These are phyloP conservation scores for Catharus minimus DNA, from an alignment of 2,113 vertebrate species.

Conservation along the genomic window DNA sequence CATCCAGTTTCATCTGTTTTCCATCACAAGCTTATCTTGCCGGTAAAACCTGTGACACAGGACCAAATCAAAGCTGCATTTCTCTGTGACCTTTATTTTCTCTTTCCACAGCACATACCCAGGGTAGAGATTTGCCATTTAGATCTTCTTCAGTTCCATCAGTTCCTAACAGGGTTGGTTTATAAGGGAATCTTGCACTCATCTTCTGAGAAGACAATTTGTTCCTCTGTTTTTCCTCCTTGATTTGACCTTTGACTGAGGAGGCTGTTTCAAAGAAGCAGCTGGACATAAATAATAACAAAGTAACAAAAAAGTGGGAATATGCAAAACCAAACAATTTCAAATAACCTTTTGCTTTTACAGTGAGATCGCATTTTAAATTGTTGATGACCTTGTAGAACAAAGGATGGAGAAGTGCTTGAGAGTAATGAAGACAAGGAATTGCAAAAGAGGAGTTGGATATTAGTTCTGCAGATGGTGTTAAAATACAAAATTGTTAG, in stretches of 20 bases:
- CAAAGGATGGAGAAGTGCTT: not conserved
- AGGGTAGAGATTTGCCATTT: not conserved
- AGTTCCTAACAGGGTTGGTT: not conserved
- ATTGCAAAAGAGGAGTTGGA: not conserved
- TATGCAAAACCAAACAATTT: not conserved
- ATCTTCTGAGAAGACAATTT: not conserved
- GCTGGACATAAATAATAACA: not conserved
- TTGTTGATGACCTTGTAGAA: not conserved
- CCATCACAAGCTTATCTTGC: not conserved
- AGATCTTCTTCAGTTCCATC: not conserved
- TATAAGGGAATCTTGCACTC: not conserved
- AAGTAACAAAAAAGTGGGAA: not conserved
- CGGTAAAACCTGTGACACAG: not conserved
- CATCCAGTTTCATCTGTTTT: not conserved
- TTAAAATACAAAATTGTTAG: not conserved
- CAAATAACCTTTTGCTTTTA: not conserved
- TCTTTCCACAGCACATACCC: not conserved
- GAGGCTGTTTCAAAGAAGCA: not conserved
- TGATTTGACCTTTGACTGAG: not conserved
- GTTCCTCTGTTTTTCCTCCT: not conserved
- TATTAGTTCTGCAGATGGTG: not conserved
- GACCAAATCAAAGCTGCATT: not conserved
- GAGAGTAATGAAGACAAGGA: not conserved
- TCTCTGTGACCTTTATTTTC: not conserved
- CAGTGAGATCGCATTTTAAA: not conserved